Conservation (phyloP, 2,888 invertebrate genomes). For the Malachius bipustulatus region DNA sequence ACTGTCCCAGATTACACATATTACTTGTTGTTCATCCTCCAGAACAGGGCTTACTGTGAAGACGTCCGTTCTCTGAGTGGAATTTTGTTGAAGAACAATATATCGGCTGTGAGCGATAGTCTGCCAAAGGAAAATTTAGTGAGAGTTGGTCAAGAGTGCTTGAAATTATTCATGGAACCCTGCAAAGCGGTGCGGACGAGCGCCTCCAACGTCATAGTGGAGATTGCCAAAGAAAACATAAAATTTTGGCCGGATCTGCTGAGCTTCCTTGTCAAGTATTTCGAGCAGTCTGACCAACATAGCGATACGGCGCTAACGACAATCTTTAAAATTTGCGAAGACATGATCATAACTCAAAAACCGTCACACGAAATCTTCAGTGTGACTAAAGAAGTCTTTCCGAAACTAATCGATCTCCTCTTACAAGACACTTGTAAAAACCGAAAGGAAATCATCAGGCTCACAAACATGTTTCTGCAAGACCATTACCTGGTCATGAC, state of each 20-base stretch:
- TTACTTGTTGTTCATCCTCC: slow-evolving; percentile 93
- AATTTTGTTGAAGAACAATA: slow-evolving; percentile 94
- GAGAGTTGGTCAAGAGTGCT: slow-evolving; percentile 89
- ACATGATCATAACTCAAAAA: slow-evolving; percentile 45
- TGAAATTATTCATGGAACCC: slow-evolving; percentile 85
- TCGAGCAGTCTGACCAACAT: slow-evolving; percentile 82
- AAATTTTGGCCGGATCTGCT: slow-evolving; percentile 89
- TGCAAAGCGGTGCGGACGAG: slow-evolving; percentile 92
- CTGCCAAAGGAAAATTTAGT: slow-evolving; percentile 80
- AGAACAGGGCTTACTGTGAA: slow-evolving; percentile 89
- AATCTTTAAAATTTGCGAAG: slow-evolving; percentile 96
- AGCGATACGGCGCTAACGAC: slow-evolving; percentile 98
- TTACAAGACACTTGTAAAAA: slow-evolving; percentile 25
- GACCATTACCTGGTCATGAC: slow-evolving; percentile 30
- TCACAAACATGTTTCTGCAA: slow-evolving; percentile 34
- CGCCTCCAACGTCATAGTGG: slow-evolving; percentile 93
- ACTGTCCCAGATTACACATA: slow-evolving; percentile 97
- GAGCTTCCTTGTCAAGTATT: slow-evolving; percentile 79
- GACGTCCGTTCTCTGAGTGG: slow-evolving; percentile 93
- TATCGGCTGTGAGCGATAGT: slow-evolving; percentile 78
- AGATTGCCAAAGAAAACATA: slow-evolving; percentile 84
- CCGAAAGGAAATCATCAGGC: slow-evolving; percentile 25
- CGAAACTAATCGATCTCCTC: slow-evolving; percentile 27
- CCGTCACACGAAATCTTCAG: slow-evolving; percentile 27
- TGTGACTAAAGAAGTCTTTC: slow-evolving; percentile 28